Base-by-base conservation (phyloP, 2,888 invertebrate genomes). In the Cactoblastis cactorum region DNA sequence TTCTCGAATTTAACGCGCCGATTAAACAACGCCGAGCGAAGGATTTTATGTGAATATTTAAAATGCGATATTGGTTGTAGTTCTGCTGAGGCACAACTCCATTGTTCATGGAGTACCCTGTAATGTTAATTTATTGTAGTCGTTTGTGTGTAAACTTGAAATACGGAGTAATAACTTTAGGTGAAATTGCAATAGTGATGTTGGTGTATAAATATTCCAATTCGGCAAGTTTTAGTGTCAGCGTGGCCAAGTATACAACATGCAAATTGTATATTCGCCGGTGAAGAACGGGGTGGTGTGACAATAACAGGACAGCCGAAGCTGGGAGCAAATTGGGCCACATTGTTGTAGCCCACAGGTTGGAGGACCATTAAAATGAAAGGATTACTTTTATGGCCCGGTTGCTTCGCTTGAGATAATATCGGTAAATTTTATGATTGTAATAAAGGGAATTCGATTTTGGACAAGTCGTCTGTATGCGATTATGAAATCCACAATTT, bases 31-130 rank as follows among this genome's bases (percentile, higher is more conserved):
- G 80, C 74, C 69, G 65, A 74, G 80, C 80, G 80, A 80, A 83
- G 81, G 83, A 85, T 87, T 87, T 83, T 81, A 75, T 81, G 76
- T 87, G 83, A 87, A 87, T 87, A 84, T 85, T 87, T 86, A 83
- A 87, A 84, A 80, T 83, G 81, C 70, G 86, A 78, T 86, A 88
- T 87, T 81, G 87, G 83, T 85, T 82, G 72, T 81, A 84, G 80
- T 81, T 81, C 65, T 71, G 69, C 68, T 67, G 65, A 74, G 74
- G 73, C 77, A 75, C 72, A 74, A 69, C 65, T 65, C 63, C 64
- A 74, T 74, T 78, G 77, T 77, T 74, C 62, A 67, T 71, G 63
- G 59, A 71, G 62, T 66, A 76, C 72, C 67, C 72, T 71, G 61
- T 67, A 56, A 65, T 55, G 59, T 63, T 66, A 69, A 73, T 69